These are phyloP conservation scores for Podocnemis expansa DNA, from an alignment of 2,113 vertebrate species.

Conservation along the genomic window DNA sequence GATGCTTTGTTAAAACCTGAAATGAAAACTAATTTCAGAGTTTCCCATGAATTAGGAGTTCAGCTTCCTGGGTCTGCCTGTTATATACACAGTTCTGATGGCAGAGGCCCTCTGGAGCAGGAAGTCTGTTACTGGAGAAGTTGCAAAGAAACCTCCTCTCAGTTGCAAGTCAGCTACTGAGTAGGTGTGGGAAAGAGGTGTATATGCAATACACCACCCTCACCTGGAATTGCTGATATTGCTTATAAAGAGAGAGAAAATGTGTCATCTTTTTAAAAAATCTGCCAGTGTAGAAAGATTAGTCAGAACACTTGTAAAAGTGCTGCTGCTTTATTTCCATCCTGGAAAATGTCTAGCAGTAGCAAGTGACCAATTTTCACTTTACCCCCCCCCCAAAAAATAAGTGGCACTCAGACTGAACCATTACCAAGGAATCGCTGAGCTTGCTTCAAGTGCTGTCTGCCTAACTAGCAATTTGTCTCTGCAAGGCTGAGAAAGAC, in stretches of 20 bases:
- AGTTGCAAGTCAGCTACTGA: neutral
- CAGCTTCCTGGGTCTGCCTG: neutral
- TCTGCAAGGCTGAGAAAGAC: neutral
- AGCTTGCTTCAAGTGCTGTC: neutral
- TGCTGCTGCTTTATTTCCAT: neutral
- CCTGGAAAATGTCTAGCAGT: neutral
- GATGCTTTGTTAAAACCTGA: neutral
- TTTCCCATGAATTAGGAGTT: neutral
- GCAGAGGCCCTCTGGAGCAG: neutral
- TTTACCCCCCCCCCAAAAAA: no score
- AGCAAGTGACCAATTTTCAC: neutral
- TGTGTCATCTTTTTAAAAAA: neutral
- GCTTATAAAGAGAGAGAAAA: neutral
- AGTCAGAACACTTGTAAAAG: neutral
- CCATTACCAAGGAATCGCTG: neutral
- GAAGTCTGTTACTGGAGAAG: neutral
- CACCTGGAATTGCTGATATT: neutral
- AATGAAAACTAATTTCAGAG: neutral
- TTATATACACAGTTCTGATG: neutral
- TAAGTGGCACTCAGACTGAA: no score
- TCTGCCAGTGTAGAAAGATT: neutral
- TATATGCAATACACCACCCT: fast-evolving
- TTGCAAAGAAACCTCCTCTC: neutral
- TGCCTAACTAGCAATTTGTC: neutral
- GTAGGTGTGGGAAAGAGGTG: no score